Percentiles rank a stretch among this genome's conserved stretches.
phyloP scores from a whole-genome alignment of 2,113 vertebrate genomes.

The Melanerpes aurifrons region DNA sequence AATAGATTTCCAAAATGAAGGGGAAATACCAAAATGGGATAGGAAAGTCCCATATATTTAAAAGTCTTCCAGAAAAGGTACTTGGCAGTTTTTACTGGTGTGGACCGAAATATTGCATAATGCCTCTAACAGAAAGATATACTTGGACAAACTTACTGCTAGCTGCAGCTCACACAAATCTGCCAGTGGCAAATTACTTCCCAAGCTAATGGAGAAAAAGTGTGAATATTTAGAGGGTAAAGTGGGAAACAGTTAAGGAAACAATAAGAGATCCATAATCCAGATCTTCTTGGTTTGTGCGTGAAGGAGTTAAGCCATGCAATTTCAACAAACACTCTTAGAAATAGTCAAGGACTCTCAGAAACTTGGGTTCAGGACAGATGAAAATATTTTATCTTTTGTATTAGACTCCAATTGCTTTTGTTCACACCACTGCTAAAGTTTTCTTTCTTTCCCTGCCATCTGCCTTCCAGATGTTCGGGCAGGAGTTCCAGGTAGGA shows the following conservation, averaged over 20 bases:
- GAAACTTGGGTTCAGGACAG: background rate
- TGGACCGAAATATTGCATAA: background rate
- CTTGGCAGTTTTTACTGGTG: background rate
- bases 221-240: background rate
- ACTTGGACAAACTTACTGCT: background rate
- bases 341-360: background rate
- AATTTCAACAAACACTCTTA: background rate
- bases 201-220: background rate
- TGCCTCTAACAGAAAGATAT: background rate
- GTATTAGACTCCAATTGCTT: background rate
- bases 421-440: background rate
- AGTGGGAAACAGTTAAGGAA: background rate
- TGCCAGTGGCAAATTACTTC: background rate
- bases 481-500: background rate
- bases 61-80: background rate
- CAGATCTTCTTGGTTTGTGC: background rate
- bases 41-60: background rate
- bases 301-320: accelerated
- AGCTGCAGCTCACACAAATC: background rate
- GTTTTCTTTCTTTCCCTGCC: background rate
- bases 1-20: background rate
- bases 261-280: background rate
- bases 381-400: background rate
- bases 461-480: constrained; percentile 20
- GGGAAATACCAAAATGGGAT: background rate